Conservation (phyloP, 2,113 vertebrate genomes). For the Sapajus apella region DNA sequence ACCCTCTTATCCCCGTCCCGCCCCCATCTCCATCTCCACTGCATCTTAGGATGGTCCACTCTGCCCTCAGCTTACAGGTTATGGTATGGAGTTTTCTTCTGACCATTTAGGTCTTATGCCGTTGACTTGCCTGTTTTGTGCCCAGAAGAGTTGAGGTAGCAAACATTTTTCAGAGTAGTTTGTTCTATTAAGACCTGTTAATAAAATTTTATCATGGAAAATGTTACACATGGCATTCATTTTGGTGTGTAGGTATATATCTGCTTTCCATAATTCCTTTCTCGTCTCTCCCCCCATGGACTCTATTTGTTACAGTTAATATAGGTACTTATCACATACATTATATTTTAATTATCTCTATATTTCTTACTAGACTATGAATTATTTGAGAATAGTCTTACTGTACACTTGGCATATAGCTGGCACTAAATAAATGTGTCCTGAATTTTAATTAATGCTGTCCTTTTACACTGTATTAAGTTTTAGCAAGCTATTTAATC, state of each 20-base stretch:
- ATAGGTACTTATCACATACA: not conserved
- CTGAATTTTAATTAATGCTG: not conserved
- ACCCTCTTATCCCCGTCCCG: accelerated
- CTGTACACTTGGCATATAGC: not conserved
- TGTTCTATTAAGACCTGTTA: conserved; percentile 21
- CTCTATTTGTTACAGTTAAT: not conserved
- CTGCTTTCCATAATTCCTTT: not conserved
- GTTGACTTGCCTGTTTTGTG: not conserved
- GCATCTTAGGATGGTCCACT: not conserved
- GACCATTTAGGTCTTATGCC: not conserved
- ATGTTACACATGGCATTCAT: not conserved
- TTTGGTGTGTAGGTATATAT: not conserved
- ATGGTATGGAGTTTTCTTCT: not conserved
- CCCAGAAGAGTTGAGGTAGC: not conserved
- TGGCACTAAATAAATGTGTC: not conserved
- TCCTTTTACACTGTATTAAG: not conserved
- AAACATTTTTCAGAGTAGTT: conserved; percentile 33
- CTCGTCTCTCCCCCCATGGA: not conserved
- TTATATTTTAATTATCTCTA: not conserved
- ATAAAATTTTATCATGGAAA: not conserved
- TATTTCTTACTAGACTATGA: not conserved
- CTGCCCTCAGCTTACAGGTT: not conserved
- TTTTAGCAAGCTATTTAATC: conserved; percentile 5
- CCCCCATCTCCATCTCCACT: not conserved
- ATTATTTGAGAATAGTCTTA: not conserved